Evolutionary conservation across 2,797 vertebrate genomes (phyloP).

Genomic region (Acrocephalus scirpaceus): DNA sequence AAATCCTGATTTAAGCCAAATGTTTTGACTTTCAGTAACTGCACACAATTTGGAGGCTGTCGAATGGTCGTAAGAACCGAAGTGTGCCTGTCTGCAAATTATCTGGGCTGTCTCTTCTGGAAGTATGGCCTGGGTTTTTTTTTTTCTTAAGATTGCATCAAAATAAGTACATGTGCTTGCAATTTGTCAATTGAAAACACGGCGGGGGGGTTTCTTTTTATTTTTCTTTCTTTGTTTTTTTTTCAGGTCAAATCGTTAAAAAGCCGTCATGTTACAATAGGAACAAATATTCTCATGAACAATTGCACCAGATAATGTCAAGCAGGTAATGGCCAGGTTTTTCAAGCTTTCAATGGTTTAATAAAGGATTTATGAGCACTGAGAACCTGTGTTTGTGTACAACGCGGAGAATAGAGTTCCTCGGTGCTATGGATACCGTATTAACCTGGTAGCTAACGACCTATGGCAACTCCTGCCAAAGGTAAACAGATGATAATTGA

Average conservation of each 20-base stretch:
- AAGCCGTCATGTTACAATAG: background rate
- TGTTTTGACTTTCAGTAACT: background rate
- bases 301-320: background rate
- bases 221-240: too few relatives aligned
- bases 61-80: background rate
- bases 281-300: background rate
- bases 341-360: background rate
- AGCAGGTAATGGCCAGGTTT: background rate
- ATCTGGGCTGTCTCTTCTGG: background rate
- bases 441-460: background rate
- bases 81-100: background rate
- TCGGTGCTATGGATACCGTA: background rate
- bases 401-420: rapidly evolving
- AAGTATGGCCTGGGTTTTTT: background rate
- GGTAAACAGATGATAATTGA: background rate
- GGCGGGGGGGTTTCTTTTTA: too few relatives aligned
- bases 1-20: constrained; percentile 27
- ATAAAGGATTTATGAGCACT: background rate
- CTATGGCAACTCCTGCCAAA: background rate
- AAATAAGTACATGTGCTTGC: background rate
- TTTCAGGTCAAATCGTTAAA: background rate
- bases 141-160: background rate
- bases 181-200: background rate
- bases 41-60: background rate
- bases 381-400: background rate